phyloP scores from a whole-genome alignment of 2,888 invertebrate species.

The Scaeva pyrastri region DNA sequence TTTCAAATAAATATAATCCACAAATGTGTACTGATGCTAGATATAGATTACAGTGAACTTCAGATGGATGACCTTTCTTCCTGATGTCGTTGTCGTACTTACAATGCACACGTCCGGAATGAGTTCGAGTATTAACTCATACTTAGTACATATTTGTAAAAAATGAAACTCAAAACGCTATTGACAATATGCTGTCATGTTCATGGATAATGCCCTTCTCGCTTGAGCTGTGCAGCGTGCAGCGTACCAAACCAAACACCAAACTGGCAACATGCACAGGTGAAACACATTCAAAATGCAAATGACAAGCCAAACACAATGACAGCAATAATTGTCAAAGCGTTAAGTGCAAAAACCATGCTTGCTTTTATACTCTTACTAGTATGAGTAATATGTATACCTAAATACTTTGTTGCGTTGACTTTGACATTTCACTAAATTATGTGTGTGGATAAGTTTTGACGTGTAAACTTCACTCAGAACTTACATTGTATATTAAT shows the following conservation, averaged over 20 bases:
- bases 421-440: slow-evolving; percentile 48
- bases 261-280: slow-evolving; percentile 42
- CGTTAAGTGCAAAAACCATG: slow-evolving; percentile 54
- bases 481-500: no score
- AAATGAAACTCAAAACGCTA: slow-evolving; percentile 9
- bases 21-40: background rate
- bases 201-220: slow-evolving; percentile 73
- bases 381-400: background rate
- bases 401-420: slow-evolving; percentile 33
- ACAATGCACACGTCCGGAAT: background rate
- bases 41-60: slow-evolving; percentile 49
- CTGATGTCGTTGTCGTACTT: slow-evolving; percentile 16
- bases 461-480: slow-evolving; percentile 29
- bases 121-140: background rate
- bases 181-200: slow-evolving; percentile 65
- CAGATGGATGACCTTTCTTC: slow-evolving; percentile 69
- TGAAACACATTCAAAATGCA: slow-evolving; percentile 64
- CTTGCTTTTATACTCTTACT: no score
- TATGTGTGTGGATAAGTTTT: slow-evolving; percentile 4
- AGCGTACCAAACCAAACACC: background rate
- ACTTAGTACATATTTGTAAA: slow-evolving; percentile 15
- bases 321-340: slow-evolving; percentile 64
- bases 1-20: background rate
- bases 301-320: slow-evolving; percentile 68
- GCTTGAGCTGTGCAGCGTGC: slow-evolving; percentile 49